Evolutionary conservation across 2,888 invertebrate genomes (phyloP), one percentile per base, ranked within the genome.

Genomic region (Atrina japonica): DNA sequence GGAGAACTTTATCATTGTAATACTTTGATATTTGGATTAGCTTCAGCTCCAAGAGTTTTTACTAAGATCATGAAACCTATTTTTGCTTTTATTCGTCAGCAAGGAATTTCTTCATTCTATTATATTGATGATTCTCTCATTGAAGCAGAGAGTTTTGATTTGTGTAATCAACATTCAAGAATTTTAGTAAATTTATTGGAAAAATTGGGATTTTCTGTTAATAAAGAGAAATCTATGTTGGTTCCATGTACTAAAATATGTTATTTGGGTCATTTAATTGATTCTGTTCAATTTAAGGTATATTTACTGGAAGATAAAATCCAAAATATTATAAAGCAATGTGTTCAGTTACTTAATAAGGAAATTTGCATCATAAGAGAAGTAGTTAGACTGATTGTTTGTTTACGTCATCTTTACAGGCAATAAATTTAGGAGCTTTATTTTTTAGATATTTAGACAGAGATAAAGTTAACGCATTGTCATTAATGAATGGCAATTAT

Each of bases 61-160:
- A 70, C 73, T 29, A 69, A 73, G 47, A 21, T 70, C 7, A 21
- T 70, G 53, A 75, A 75, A 41, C 68, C 70, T 23, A 60, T 70
- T 3, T 70, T 47, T 65, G 64, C 70, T 14, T 30, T 29, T 35
- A 50, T 70, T 18, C 25, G 74, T 18, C 45, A 65, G 23, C 23
- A 52, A 27, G 67, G 67, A 5, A 75, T 75, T 18, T 55, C 29
- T 29, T 55, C 55, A 21, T 69, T 61, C 14, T 66, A 66, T 56
- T 73, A 66, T 59, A 73, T 58, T 56, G 61, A 73, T 52, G 69
- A 69, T 27, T 66, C 53, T 23, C 52, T 69, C 1, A 50, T 59
- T 25, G 64, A 59, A 59, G 55, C 52, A 23, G 25, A 21, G 14
- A 25, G 43, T 40, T 43, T 41, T 49, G 14, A 56, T 21, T 11